A percentile compares a stretch with the other conserved stretches of the same genome.
Evolutionary conservation across 2,113 vertebrate species (phyloP).

Genomic region (Leucoraja erinaceus): DNA sequence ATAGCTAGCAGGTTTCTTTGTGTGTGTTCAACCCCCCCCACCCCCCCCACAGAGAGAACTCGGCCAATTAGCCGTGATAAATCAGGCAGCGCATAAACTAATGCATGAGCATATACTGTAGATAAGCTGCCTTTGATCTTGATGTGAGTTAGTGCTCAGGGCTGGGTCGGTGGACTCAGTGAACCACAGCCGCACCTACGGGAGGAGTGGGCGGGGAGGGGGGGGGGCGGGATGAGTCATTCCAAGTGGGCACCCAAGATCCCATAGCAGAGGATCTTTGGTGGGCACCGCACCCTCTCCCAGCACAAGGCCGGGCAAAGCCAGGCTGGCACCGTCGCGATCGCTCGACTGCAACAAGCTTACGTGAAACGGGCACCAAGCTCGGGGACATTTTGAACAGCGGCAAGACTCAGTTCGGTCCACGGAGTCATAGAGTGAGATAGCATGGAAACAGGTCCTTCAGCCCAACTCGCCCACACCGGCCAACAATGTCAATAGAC

Average conservation of each 20-base stretch:
- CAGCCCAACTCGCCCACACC: no score
- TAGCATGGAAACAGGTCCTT: no score
- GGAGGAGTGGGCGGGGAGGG: no score
- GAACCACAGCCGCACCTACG: background rate
- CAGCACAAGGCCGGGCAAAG: no score
- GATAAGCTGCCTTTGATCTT: conserved; percentile 23
- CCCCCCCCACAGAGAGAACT: background rate
- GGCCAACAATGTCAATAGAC: no score
- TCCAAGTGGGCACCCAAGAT: background rate
- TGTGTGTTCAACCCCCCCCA: background rate
- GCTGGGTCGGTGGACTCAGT: background rate
- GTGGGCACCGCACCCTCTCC: no score
- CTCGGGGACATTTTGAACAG: background rate
- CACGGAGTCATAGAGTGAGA: background rate
- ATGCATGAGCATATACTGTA: background rate
- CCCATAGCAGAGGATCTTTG: background rate
- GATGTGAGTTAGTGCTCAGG: background rate
- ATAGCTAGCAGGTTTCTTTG: background rate
- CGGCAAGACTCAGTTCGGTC: background rate
- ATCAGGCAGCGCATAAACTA: background rate
- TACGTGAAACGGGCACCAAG: background rate
- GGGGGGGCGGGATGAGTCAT: background rate
- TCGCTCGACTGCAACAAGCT: background rate
- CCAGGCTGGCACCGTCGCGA: background rate
- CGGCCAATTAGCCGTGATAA: background rate